Base-by-base conservation (phyloP, 2,113 vertebrate species). In the Pagrus major region DNA sequence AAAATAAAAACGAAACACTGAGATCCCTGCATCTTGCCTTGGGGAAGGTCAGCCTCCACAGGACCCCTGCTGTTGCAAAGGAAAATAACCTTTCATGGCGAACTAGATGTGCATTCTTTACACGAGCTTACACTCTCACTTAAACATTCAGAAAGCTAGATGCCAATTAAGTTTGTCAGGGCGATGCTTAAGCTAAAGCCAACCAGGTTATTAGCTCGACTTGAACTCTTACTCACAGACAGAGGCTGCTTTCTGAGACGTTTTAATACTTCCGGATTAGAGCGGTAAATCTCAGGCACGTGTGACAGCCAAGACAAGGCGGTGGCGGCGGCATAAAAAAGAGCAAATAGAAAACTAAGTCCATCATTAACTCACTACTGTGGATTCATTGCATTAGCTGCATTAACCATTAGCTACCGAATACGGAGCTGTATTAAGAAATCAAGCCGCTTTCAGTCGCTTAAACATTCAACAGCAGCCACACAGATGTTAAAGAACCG, bases 201-300 rank as follows among this genome's bases (percentile, higher is more conserved):
- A 79, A 67, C 56, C 78, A 23, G 65, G 59, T 79, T 66, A 80
- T 86, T 79, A 80, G 71, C 74, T 71, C 72, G 16, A 42, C 66
- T 77, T 83, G 67, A 88, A 84, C 82, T 82, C 49, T 70, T 33
- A 44, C 75, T 80, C 18, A 44, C 49, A 84, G 69, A 86, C 49
- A 64, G 65, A 52, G 41, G 59, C 73, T 44, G 64, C 63, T 76
- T 61, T 25, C 72, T 2, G 18, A 83, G 71, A 79, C 74, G 11
- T 46, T 79, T 79, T 80, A 85, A 91, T 84, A 77, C 67, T 29
- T 67, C 51, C 74, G 80, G 91, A 88, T 90, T 79, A 91, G 54
- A 80, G 70, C 9, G 5, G 58, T 55, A 82, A 80, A 84, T 84
- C 87, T 81, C 68, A 71, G 23, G 20, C 76, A 74, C 29, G 16